A percentile compares a stretch with the other conserved stretches of the same genome.
phyloP scores from a whole-genome alignment of 2,113 vertebrate species.

The Pachyramphus minor region DNA sequence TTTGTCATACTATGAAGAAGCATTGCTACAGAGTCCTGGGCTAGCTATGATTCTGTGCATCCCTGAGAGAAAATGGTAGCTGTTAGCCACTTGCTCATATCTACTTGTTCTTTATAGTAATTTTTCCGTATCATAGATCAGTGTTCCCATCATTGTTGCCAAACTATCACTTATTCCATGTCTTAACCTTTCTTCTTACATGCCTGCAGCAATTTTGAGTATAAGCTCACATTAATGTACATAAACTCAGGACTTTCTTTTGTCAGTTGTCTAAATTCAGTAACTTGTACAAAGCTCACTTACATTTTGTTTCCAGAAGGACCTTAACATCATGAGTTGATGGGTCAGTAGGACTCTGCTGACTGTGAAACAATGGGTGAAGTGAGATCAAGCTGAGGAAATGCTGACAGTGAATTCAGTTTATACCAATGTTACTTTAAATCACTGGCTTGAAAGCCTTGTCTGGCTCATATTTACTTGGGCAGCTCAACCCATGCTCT shows the following conservation, averaged over 20 bases:
- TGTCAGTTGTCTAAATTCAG: neutral
- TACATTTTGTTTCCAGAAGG: constrained; percentile 17
- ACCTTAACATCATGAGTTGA: neutral
- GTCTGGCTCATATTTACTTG: constrained; percentile 79
- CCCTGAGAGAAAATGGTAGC: neutral
- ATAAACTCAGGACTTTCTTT: neutral
- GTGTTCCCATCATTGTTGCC: neutral
- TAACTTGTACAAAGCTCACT: neutral
- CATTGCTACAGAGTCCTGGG: neutral
- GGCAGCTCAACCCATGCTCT: constrained; percentile 49
- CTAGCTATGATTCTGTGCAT: neutral
- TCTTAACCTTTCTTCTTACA: neutral
- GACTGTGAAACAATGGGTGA: neutral
- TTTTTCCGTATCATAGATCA: neutral
- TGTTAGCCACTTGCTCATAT: neutral
- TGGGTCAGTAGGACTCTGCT: neutral
- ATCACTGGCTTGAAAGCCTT: constrained; percentile 85
- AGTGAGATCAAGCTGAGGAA: constrained; percentile 17
- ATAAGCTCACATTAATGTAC: neutral
- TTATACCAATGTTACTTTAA: constrained; percentile 53
- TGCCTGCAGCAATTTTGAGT: neutral
- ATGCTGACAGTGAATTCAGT: constrained; percentile 76
- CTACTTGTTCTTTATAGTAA: neutral
- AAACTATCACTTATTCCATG: neutral
- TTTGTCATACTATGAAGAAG: neutral